Base-by-base conservation (phyloP, 2,797 vertebrate genomes). In the Sebastes alutus region DNA sequence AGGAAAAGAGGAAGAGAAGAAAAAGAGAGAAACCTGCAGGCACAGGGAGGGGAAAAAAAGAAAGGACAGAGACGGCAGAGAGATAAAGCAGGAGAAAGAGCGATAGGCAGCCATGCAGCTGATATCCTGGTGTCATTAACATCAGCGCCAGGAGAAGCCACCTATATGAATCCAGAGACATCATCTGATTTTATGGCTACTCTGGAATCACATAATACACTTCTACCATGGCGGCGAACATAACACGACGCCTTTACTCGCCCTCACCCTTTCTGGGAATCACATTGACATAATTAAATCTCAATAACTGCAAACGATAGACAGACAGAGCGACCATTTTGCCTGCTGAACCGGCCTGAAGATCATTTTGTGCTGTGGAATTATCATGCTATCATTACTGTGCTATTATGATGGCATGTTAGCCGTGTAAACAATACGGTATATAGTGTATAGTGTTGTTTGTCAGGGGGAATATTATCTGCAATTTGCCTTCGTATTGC, bases 81-180 rank as follows among this genome's bases (percentile, higher is more conserved):
- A 85, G 66, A 80, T 83, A 83, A 85, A 85, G 72, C 22, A 64
- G 72, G 33, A 72, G 66, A 74, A 54, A 25, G 68, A 81, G 66
- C 7, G 68, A 86, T 70, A 75, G 42, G 63, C 75, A 78, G 76
- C 32, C 75, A 72, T 80, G 79, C 33, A 25, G 80, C 77, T 77
- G 77, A 87, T 85, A 84, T 84, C 79, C 60, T 14, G 66, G 59
- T 75, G 78, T 89, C 88, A 91, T 94, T 90, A 90, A 80, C 83
- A 88, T 85, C 82, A 71, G 58, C 4, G 68, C 30, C 42, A 75
- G 32, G 23, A 69, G 32, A 63, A 85, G 81, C 25, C 70, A 81
- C 78, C 72, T 84, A 79, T 78, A 83, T 80, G 79, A 82, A 86
- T 85, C 67, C 76, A 11, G 33, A 88, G 75, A 77, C 77, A 76